Evolutionary conservation across 1,140 invertebrate species (phyloP).

Genomic region (Drosophila trapezifrons): DNA sequence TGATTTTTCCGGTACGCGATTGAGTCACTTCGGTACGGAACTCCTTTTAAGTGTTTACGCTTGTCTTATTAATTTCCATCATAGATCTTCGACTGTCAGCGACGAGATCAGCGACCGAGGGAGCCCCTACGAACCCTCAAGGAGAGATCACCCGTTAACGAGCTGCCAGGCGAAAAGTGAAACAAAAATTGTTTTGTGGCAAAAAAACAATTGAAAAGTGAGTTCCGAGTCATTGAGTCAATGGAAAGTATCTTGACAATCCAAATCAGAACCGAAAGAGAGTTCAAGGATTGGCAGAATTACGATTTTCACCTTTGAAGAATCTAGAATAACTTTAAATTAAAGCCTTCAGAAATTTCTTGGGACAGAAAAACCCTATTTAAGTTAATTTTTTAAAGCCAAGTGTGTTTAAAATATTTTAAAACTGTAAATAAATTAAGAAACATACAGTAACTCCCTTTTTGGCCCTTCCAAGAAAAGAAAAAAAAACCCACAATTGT

Average conservation of each 20-base stretch:
- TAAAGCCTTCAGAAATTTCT: no score
- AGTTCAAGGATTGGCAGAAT: no score
- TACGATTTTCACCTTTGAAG: background rate
- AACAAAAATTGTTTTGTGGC: background rate
- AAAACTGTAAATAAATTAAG: background rate
- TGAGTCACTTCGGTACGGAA: conserved; percentile 46
- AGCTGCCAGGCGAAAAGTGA: conserved; percentile 7
- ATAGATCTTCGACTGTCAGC: conserved; percentile 75
- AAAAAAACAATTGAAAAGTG: background rate
- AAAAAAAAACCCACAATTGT: no score
- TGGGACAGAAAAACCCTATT: no score
- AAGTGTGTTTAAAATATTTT: background rate
- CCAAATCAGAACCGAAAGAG: background rate
- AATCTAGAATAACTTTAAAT: background rate
- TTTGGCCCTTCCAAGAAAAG: no score
- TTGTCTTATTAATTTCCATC: conserved; percentile 79
- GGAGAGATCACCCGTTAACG: conserved; percentile 40
- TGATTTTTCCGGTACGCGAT: conserved; percentile 42
- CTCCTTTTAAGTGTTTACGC: conserved; percentile 75
- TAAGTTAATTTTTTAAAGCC: no score
- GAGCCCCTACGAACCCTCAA: background rate
- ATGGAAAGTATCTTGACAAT: background rate
- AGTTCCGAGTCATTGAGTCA: background rate
- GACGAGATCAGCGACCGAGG: conserved; percentile 7
- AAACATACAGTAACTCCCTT: no score